Evolutionary conservation across 2,797 vertebrate genomes (phyloP).

Genomic region (Mallotus villosus): DNA sequence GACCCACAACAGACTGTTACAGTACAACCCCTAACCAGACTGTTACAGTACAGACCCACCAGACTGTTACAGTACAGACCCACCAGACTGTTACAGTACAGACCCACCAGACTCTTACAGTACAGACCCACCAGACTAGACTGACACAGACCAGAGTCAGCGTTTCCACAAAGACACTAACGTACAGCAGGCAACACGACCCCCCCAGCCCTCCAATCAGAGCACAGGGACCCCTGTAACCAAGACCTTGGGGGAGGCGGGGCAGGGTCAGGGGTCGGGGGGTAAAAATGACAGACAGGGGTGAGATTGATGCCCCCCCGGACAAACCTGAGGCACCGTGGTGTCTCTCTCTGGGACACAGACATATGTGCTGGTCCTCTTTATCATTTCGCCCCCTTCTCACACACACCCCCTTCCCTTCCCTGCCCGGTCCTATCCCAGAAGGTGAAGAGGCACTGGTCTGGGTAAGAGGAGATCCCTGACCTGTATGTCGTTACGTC

Average conservation of each 20-base stretch:
- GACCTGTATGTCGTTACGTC: constrained; percentile 68
- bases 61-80: too few species aligned
- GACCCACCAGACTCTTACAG: too few species aligned
- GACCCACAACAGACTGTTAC: too few species aligned
- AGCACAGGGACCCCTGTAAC: constrained; percentile 56
- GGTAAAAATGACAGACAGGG: constrained; percentile 61
- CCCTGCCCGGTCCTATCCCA: constrained; percentile 50
- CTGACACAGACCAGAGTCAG: constrained; percentile 34
- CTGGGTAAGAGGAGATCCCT: constrained; percentile 59
- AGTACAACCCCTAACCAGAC: too few species aligned
- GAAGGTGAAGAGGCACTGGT: constrained; percentile 50
- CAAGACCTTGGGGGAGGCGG: constrained; percentile 57
- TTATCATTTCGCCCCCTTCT: constrained; percentile 2
- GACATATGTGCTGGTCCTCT: not conserved
- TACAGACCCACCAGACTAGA: too few species aligned
- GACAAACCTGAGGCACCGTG: constrained; percentile 68
- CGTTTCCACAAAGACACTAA: constrained; percentile 49
- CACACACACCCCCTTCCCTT: constrained; percentile 41
- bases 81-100: too few species aligned
- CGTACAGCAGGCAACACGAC: constrained; percentile 61
- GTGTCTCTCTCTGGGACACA: constrained; percentile 40
- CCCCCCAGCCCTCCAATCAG: constrained; percentile 53
- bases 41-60: too few species aligned
- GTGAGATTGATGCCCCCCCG: constrained; percentile 72
- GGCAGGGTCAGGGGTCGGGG: constrained; percentile 65